Evolutionary conservation across 2,888 invertebrate genomes (phyloP).

Genomic region (Tenthredo amoena): DNA sequence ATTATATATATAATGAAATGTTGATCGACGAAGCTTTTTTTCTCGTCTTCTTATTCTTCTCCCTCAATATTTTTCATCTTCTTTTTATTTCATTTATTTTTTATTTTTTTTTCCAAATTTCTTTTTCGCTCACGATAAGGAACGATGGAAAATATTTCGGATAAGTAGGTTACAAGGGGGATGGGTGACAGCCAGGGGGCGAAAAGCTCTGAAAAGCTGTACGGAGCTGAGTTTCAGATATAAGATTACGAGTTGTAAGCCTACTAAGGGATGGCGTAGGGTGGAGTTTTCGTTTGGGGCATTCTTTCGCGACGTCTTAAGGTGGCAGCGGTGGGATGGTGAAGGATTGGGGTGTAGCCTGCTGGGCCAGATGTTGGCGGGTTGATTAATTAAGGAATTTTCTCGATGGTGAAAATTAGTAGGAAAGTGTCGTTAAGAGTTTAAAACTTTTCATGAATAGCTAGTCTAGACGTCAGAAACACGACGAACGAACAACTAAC

Average conservation of each 20-base stretch:
- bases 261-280: slow-evolving; percentile 2
- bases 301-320: slow-evolving; percentile 17
- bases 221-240: slow-evolving; percentile 20
- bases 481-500: slow-evolving; percentile 7
- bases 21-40: not conserved
- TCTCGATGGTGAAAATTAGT: slow-evolving; percentile 43
- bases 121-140: not conserved
- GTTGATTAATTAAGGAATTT: slow-evolving; percentile 47
- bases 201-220: slow-evolving; percentile 39
- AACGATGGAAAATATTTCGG: slow-evolving; percentile 32
- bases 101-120: not conserved
- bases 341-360: not conserved
- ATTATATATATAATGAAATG: not conserved
- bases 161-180: slow-evolving; percentile 8
- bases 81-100: not conserved
- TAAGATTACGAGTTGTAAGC: slow-evolving; percentile 40
- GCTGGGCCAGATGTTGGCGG: slow-evolving; percentile 45
- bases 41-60: not conserved
- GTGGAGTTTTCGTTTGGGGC: slow-evolving; percentile 11
- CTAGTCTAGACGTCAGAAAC: slow-evolving; percentile 35
- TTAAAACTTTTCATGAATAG: slow-evolving; percentile 9
- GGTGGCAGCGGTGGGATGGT: not conserved
- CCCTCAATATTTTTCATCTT: not conserved
- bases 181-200: slow-evolving; percentile 23
- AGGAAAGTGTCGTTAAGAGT: slow-evolving; percentile 47